Evolutionary conservation across 2,888 invertebrate species (phyloP), one percentile per base, ranked within the genome.

Genomic region (Mallateleia sp.): DNA sequence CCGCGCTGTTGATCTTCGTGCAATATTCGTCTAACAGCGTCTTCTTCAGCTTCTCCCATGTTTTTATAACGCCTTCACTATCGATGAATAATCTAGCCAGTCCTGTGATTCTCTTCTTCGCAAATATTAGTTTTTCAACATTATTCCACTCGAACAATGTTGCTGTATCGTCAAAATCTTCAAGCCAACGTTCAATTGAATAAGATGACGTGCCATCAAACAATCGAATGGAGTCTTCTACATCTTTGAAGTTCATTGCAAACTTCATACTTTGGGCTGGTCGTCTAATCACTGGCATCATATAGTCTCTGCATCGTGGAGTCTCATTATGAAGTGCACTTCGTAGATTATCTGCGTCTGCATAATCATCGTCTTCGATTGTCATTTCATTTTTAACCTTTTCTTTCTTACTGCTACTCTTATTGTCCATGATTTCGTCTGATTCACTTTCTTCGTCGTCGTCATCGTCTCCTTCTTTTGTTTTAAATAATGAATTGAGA

Each of bases 111-210:
- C 52, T 52, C 50, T 71, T 45, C 45, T 85, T 83, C 3, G 64
- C 71, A 42, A 77, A 62, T 11, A 79, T 47, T n/a, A 85, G 2
- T 47, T 60, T 81, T 32, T 85, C 78, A 20, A 85, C 34, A 28
- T 81, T 60, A 15, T 18, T 56, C 88, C 79, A 85, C 20, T 24
- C 9, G 50, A 75, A 88, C 25, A 85, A 14, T 15, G 0, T 38
- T 6, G 75, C 64, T 11, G 28, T 47, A 14, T 84, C 87, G n/a
- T 79, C 72, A 32, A 84, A 78, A 62, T 85, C 75, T 15, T 54
- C 8, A 28, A 78, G 52, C 64, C 64, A 84, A 67, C 47, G 24
- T 54, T 66, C 66, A 20, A 84, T 34, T 14, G 62, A 60, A 25
- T 66, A 72, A 11, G 38, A 20, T 47, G 74, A 67, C 15, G 22